These are phyloP conservation scores for Microtus pennsylvanicus DNA, from an alignment of 2,113 vertebrate species.

Conservation along the genomic window DNA sequence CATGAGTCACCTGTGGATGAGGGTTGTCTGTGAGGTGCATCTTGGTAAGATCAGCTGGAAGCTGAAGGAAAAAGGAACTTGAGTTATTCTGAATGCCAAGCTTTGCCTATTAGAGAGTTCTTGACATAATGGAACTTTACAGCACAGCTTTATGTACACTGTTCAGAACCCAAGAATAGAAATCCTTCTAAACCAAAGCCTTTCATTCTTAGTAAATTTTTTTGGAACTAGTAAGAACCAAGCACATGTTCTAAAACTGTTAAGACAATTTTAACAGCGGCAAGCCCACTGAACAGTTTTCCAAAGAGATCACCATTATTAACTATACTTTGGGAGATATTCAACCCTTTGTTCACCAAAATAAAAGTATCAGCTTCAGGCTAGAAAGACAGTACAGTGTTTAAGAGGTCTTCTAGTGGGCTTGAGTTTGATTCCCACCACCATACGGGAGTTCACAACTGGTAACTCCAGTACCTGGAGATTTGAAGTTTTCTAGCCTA, in stretches of 20 bases:
- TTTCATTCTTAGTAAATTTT: conserved; percentile 34
- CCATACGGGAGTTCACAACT: not conserved
- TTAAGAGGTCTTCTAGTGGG: not conserved
- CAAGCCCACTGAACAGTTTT: conserved; percentile 12
- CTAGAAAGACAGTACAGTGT: not conserved
- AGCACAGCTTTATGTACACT: conserved; percentile 15
- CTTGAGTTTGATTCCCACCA: not conserved
- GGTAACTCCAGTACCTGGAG: not conserved
- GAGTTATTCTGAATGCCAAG: conserved; percentile 60
- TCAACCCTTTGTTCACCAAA: not conserved
- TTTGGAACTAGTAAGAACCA: conserved; percentile 21
- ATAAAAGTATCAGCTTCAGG: not conserved
- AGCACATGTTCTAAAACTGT: not conserved
- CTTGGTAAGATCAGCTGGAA: conserved; percentile 97
- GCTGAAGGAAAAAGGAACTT: conserved; percentile 86
- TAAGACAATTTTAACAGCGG: not conserved
- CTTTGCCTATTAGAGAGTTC: not conserved
- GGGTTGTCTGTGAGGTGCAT: conserved; percentile 96
- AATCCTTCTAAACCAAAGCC: conserved; percentile 46
- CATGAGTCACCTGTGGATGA: conserved; percentile 94
- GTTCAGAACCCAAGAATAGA: not conserved
- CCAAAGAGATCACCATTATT: not conserved
- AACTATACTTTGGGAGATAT: not conserved
- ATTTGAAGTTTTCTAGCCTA: not conserved
- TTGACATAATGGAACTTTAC: conserved; percentile 26